A percentile compares a stretch with the other conserved stretches of the same genome.
These are phyloP conservation scores for Eupithecia inturbata DNA, from an alignment of 2,888 invertebrate species.

Conservation along the genomic window DNA sequence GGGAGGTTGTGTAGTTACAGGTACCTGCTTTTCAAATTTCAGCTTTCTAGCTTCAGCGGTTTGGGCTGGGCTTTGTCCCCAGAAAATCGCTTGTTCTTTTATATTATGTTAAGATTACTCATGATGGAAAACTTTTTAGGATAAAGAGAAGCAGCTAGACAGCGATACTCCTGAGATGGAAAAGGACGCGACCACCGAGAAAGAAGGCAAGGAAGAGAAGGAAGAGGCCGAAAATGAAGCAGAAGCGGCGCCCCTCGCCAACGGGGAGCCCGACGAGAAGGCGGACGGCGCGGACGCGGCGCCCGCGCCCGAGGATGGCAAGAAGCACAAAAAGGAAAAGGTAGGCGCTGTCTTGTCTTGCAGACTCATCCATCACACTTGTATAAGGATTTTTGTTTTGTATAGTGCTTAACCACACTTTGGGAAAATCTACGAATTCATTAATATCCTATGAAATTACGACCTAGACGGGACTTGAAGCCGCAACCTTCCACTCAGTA, in stretches of 20 bases:
- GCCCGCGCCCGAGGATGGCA: constrained; percentile 75
- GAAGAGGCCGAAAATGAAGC: constrained; percentile 65
- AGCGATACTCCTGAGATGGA: constrained; percentile 86
- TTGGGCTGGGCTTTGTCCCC: too few relatives aligned
- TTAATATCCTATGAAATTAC: not conserved
- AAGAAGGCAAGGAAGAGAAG: constrained; percentile 78
- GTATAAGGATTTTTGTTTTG: not conserved
- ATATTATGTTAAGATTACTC: not conserved
- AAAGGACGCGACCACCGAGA: constrained; percentile 88
- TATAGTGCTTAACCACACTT: not conserved
- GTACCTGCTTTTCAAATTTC: too few relatives aligned
- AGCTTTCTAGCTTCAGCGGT: too few relatives aligned
- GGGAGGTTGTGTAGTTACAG: too few relatives aligned
- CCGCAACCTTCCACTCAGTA: not conserved
- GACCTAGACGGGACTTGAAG: not conserved
- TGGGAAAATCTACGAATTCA: not conserved
- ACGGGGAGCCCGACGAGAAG: constrained; percentile 76
- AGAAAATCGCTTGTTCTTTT: too few relatives aligned
- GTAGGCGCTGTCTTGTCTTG: constrained; percentile 50
- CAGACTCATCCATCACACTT: not conserved
- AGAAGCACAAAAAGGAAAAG: constrained; percentile 88
- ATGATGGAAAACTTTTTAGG: constrained; percentile 69
- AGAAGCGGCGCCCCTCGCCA: constrained; percentile 65
- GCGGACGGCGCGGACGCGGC: constrained; percentile 71
- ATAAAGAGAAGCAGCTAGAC: constrained; percentile 84